Conservation (phyloP, 2,888 invertebrate genomes). For the Apomyelois bistriatella region DNA sequence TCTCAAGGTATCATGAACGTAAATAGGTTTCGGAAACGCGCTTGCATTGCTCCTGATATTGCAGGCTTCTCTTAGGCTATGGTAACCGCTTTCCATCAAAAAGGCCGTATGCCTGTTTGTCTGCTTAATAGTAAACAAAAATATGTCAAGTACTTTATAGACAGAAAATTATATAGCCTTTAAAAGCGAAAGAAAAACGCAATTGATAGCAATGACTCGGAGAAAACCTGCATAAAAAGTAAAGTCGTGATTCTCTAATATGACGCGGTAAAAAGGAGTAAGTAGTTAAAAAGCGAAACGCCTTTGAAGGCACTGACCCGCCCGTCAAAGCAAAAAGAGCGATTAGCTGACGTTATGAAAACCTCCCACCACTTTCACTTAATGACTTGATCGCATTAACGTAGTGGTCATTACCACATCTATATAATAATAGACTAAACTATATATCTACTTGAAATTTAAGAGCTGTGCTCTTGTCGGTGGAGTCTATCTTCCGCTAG, state of each 20-base stretch:
- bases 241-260: not conserved
- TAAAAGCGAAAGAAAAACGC: not conserved
- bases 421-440: not conserved
- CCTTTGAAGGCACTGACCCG: not conserved
- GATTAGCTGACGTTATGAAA: not conserved
- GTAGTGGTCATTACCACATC: not conserved
- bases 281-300: not conserved
- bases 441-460: no score
- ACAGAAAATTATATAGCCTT: no score
- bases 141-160: no score
- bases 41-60: no score
- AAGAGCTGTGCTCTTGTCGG: no score
- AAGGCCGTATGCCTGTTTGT: no score
- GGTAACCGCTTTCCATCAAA: no score
- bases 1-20: no score
- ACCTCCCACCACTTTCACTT: not conserved
- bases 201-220: not conserved
- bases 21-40: no score
- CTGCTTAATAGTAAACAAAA: no score
- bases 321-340: not conserved
- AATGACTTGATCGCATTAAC: not conserved
- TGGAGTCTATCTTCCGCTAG: no score
- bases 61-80: no score
- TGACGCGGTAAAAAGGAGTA: not conserved
- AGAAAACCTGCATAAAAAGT: not conserved